phyloP scores from a whole-genome alignment of 2,888 invertebrate genomes.

The Acleris laterana region DNA sequence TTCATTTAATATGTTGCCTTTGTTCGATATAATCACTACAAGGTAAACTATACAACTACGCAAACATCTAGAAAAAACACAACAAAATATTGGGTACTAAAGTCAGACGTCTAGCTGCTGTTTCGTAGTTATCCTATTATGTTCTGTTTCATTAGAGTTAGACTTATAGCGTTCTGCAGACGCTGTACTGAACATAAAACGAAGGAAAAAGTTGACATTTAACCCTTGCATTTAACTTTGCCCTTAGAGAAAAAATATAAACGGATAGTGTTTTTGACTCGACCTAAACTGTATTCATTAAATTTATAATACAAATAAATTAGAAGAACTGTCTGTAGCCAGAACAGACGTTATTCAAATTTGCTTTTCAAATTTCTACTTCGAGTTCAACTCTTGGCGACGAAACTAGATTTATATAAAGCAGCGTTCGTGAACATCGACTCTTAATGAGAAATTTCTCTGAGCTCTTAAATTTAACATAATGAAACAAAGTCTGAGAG shows the following conservation, averaged over 20 bases:
- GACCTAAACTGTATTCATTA: not conserved
- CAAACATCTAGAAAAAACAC: not conserved
- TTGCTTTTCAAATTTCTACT: not conserved
- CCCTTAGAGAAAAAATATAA: not conserved
- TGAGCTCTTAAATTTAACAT: conserved; percentile 7
- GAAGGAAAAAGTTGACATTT: not conserved
- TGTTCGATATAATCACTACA: too few relatives aligned
- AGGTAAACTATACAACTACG: not conserved
- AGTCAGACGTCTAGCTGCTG: not conserved
- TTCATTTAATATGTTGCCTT: too few relatives aligned
- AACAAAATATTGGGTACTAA: not conserved
- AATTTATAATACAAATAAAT: too few relatives aligned
- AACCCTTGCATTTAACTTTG: not conserved
- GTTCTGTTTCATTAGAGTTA: conserved; percentile 4
- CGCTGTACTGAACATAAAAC: conserved; percentile 1
- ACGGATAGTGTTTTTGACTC: not conserved
- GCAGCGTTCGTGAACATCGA: conserved; percentile 9
- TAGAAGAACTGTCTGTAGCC: too few relatives aligned
- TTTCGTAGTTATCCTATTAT: not conserved
- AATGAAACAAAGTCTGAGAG: conserved; percentile 5
- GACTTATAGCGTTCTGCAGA: not conserved
- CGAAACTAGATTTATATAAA: not conserved
- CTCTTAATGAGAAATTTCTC: conserved; percentile 16
- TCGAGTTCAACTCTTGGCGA: not conserved
- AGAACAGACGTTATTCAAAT: too few relatives aligned